A percentile compares a stretch with the other conserved stretches of the same genome.
Conservation (phyloP, 2,113 vertebrate genomes). For the Oreochromis niloticus region DNA sequence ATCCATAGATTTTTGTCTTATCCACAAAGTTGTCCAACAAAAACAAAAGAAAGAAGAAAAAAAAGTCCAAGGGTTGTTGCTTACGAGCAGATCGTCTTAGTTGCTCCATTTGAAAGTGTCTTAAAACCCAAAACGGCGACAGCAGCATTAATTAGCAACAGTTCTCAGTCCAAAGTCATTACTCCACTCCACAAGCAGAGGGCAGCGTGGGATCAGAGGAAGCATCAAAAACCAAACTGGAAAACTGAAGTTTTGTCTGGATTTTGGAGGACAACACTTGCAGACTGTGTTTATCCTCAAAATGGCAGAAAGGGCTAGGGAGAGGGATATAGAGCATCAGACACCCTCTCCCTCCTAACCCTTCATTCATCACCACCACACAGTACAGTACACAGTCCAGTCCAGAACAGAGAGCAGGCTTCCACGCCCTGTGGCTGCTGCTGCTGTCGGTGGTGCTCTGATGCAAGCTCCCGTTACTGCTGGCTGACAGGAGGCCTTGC, state of each 20-base stretch:
- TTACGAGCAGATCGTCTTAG: neutral
- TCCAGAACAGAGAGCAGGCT: constrained; percentile 19
- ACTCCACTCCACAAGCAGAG: constrained; percentile 9
- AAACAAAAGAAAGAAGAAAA: neutral
- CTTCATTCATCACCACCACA: neutral
- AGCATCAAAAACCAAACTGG: neutral
- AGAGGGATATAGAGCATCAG: neutral
- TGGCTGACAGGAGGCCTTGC: constrained; percentile 45
- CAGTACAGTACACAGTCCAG: constrained; percentile 13
- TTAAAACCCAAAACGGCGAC: neutral
- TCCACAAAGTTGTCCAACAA: neutral
- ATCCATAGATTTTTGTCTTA: neutral
- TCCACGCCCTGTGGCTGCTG: constrained; percentile 13
- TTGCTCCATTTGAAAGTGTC: neutral
- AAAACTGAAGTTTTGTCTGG: neutral
- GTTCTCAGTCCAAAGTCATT: constrained; percentile 37
- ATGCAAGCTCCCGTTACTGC: constrained; percentile 40
- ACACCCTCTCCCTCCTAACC: neutral
- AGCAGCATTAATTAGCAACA: neutral
- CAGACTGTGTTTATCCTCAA: neutral
- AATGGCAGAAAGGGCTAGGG: neutral
- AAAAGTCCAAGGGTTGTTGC: neutral
- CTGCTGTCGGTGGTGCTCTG: constrained; percentile 34
- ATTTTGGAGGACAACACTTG: neutral
- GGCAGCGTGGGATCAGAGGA: constrained; percentile 6